A percentile compares a stretch with the other conserved stretches of the same genome.
Evolutionary conservation across 2,113 vertebrate species (phyloP).

Genomic region (Tychaedon coryphoeus): DNA sequence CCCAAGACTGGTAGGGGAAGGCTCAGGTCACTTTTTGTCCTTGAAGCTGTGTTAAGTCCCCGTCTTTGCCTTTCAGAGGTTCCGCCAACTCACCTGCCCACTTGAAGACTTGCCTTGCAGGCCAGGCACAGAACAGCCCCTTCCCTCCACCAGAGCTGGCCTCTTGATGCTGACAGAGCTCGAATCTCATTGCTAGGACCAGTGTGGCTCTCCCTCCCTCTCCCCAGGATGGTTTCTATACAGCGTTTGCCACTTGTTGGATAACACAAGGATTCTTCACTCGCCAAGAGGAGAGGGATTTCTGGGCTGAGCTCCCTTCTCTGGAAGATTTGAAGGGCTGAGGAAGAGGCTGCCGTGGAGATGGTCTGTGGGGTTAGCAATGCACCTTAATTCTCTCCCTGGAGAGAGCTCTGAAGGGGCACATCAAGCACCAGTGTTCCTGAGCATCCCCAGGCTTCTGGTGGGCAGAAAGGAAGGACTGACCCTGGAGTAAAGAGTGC

Average conservation of each 20-base stretch:
- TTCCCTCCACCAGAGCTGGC: constrained; percentile 23
- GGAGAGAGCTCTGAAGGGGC: not conserved
- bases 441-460: not conserved
- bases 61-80: constrained; percentile 66
- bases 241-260: not conserved
- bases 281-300: not conserved
- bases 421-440: not conserved
- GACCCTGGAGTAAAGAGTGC: not conserved
- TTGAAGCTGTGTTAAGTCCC: not conserved
- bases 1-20: not conserved
- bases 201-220: not conserved
- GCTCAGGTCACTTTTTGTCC: not conserved
- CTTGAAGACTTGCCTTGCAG: constrained; percentile 70
- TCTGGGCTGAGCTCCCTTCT: not conserved
- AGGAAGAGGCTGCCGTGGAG: not conserved
- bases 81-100: constrained; percentile 73
- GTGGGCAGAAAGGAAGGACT: constrained; percentile 10
- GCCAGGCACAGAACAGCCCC: not conserved
- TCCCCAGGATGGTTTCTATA: not conserved
- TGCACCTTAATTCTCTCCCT: constrained; percentile 25
- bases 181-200: constrained; percentile 69
- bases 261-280: not conserved
- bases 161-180: constrained; percentile 65
- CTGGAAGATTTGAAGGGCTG: not conserved
- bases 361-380: not conserved